Base-by-base conservation (phyloP, 2,888 invertebrate species). In the Melipona bicolor region DNA sequence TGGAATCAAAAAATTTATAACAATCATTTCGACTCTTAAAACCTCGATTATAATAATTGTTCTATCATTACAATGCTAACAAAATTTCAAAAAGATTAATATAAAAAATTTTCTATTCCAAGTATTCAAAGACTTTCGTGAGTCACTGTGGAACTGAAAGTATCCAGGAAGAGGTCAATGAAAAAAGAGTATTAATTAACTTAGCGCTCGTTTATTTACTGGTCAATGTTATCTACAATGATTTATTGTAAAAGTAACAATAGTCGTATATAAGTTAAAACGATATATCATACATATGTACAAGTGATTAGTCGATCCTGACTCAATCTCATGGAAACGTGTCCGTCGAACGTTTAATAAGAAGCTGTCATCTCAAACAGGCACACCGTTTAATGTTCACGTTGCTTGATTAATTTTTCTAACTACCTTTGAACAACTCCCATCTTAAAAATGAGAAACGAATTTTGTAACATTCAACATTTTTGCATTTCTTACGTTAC, bases 211-310 rank as follows among this genome's bases (percentile, higher is more conserved):
- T 92, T 92, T 92, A 92, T 92, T 92, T 90, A 87, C 85, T 90
- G 88, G 86, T 90, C 88, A 87, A 88, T 90, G 89, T 92, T 93
- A 93, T 93, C 92, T 93, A 93, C 93, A 93, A 90, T 91, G 88
- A 90, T 92, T 91, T 91, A 90, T 90, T 91, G 91, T 93, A 93
- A 93, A 93, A 93, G 92, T 93, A 93, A 93, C 93, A 93, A 92
- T 93, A 91, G 89, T 89, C 77, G 87, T 88, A 90, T 92, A 90
- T 92, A 92, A 92, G 88, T 93, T 91, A 92, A 92, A 92, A 91
- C 90, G 90, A 91, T 93, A 92, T 92, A 93, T 92, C 72, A 90
- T 92, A 93, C 93, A 93, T 93, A 93, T 93, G 87, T 93, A 93
- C 93, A 93, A 77, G 77, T 68, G 67, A 73, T 69, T 64, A 71